Evolutionary conservation across 1,140 invertebrate species (phyloP).

Genomic region (Aphis craccivora): DNA sequence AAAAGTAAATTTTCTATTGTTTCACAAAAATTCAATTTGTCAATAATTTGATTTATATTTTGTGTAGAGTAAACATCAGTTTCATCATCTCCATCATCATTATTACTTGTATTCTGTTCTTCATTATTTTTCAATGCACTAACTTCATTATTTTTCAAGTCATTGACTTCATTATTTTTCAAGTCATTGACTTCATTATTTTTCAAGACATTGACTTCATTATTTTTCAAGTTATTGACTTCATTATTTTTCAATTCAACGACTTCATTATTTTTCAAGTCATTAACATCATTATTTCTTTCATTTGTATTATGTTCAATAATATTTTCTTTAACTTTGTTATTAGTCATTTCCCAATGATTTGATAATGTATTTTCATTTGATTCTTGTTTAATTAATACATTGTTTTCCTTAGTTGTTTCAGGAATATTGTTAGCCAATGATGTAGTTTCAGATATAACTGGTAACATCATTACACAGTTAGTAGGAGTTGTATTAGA

Average conservation of each 20-base stretch:
- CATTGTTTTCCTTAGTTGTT: neutral
- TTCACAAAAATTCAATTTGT: neutral
- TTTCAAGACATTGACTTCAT: neutral
- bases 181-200: neutral
- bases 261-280: neutral
- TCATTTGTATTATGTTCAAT: neutral
- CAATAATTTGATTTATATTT: no score
- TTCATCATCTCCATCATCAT: neutral
- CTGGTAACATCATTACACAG: neutral
- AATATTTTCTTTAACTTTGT: neutral
- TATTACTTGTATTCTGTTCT: neutral
- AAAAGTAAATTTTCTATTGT: neutral
- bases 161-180: neutral
- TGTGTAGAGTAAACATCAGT: neutral
- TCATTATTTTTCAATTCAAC: neutral
- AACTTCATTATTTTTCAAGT: neutral
- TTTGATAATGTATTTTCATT: neutral
- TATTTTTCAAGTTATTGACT: neutral
- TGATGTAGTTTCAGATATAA: neutral
- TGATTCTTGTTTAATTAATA: neutral
- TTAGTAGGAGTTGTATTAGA: neutral
- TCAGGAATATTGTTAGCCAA: neutral
- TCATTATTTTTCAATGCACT: neutral
- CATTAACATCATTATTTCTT: neutral
- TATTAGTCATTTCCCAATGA: neutral